Percentiles rank a stretch among this genome's conserved stretches.
Conservation (phyloP, 2,113 vertebrate species). For the Pachyramphus minor region DNA sequence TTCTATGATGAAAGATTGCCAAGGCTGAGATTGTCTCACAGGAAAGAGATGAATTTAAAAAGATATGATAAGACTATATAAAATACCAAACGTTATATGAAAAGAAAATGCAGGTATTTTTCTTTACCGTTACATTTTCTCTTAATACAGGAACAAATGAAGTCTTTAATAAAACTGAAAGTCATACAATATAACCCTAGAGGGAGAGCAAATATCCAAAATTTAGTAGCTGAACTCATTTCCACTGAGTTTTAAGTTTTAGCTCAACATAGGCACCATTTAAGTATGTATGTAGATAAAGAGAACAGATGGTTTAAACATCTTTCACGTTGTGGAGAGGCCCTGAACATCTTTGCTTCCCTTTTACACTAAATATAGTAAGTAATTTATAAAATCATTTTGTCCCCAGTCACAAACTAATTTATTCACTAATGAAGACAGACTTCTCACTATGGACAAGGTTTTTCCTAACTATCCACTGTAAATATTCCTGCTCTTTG, state of each 20-base stretch:
- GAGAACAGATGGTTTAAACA: neutral
- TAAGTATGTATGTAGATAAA: rapidly evolving
- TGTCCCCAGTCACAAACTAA: neutral
- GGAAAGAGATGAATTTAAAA: neutral
- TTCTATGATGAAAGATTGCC: neutral
- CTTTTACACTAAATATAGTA: neutral
- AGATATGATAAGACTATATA: neutral
- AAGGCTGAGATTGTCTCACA: neutral
- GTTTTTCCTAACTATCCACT: neutral
- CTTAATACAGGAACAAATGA: neutral
- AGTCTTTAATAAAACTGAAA: neutral
- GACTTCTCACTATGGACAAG: neutral
- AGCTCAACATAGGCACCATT: neutral
- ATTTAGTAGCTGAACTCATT: neutral
- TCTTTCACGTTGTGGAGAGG: neutral
- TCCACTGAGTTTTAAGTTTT: neutral
- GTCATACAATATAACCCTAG: neutral
- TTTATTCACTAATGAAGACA: neutral
- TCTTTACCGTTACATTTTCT: neutral
- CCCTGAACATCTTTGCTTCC: rapidly evolving
- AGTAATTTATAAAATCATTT: neutral
- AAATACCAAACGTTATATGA: neutral
- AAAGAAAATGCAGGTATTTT: neutral
- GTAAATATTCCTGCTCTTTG: neutral
- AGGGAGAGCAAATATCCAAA: neutral